These are phyloP conservation scores for Tangara arthus DNA, from an alignment of 2,797 vertebrate genomes.

Conservation along the genomic window DNA sequence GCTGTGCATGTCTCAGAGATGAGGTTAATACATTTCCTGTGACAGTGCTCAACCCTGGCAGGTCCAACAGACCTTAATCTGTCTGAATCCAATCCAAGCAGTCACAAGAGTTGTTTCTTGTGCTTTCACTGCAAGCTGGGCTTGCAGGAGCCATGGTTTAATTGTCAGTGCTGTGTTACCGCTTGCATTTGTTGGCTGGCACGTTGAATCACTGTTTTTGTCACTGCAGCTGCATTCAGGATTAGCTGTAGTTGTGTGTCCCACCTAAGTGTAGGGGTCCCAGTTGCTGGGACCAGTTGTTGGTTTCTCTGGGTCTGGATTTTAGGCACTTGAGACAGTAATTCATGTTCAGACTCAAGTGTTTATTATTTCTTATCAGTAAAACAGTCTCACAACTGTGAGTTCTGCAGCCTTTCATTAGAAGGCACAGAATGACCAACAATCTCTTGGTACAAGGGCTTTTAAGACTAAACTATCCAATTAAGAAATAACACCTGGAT, in stretches of 20 bases:
- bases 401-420: too few relatives aligned
- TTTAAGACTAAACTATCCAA: too few relatives aligned
- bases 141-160: neutral
- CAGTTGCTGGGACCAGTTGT: too few relatives aligned
- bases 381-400: too few relatives aligned
- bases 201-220: neutral
- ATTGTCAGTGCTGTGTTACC: neutral
- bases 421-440: too few relatives aligned
- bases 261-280: neutral
- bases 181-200: neutral
- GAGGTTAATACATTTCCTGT: neutral
- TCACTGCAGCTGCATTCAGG: neutral
- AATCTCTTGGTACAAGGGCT: too few relatives aligned
- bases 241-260: neutral
- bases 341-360: accelerated
- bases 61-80: neutral
- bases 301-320: too few relatives aligned
- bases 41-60: neutral
- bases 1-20: neutral
- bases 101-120: neutral
- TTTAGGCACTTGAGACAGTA: too few relatives aligned
- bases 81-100: neutral
- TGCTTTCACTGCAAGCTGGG: neutral
- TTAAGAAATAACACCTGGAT: too few relatives aligned
- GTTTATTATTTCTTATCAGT: too few relatives aligned